phyloP scores from a whole-genome alignment of 30 jellyfish, hydroid and myxozoan species.

The Catostylus mosaicus region DNA sequence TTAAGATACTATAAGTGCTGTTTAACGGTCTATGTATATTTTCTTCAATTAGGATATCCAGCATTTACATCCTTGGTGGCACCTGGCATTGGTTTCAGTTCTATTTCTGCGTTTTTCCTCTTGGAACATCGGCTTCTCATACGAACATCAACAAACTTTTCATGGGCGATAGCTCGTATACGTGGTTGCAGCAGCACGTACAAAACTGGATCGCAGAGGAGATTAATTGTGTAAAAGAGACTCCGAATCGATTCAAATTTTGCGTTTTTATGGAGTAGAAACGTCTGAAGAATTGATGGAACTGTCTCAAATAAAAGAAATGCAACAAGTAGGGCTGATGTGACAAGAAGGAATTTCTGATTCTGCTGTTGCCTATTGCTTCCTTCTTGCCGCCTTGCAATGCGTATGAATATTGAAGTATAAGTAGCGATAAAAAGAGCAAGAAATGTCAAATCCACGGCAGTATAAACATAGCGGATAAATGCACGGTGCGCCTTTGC shows the following conservation, averaged over 20 bases:
- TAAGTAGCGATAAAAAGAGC: background rate
- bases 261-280: background rate
- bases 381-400: background rate
- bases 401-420: background rate
- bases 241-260: background rate
- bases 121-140: too few species aligned
- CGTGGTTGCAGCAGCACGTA: constrained; percentile 20
- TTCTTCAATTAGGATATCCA: too few species aligned
- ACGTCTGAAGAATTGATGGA: background rate
- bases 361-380: background rate
- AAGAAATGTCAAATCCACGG: background rate
- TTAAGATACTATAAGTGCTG: too few species aligned
- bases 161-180: constrained; percentile 2
- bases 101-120: too few species aligned
- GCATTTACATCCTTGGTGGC: too few species aligned
- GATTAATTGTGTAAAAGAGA: constrained; percentile 6
- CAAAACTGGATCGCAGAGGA: constrained; percentile 24
- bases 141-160: too few species aligned
- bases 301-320: background rate
- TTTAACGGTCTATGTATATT: too few species aligned
- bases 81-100: too few species aligned
- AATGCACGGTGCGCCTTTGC: background rate
- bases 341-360: background rate
- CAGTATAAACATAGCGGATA: background rate
- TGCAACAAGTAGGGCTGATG: background rate